A percentile compares a stretch with the other conserved stretches of the same genome.
These are phyloP conservation scores for Accipiter cooperii DNA, from an alignment of 2,113 vertebrate species.

Conservation along the genomic window DNA sequence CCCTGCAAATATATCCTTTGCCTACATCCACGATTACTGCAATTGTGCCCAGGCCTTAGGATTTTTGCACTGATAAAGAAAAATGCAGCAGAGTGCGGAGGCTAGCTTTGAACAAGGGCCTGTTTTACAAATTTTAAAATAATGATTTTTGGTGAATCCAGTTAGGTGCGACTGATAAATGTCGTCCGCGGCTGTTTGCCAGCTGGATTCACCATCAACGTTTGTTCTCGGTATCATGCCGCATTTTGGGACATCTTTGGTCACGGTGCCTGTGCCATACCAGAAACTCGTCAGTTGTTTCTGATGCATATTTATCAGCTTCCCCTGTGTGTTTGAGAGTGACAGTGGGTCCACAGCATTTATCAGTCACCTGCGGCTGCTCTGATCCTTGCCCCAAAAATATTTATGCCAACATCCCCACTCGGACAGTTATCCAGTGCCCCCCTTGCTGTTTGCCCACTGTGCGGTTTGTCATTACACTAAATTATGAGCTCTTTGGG, in stretches of 20 bases:
- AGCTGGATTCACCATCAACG: fast-evolving
- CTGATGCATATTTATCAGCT: not conserved
- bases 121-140: no score
- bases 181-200: not conserved
- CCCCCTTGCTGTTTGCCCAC: not conserved
- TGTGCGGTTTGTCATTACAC: fast-evolving
- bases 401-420: no score
- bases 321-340: not conserved
- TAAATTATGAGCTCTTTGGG: not conserved
- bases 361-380: not conserved
- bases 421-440: fast-evolving
- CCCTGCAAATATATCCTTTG: not conserved
- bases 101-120: not conserved
- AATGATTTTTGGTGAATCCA: not conserved
- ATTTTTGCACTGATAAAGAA: not conserved
- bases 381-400: not conserved
- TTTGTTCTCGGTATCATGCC: not conserved
- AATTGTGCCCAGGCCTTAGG: not conserved
- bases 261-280: not conserved
- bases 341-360: not conserved
- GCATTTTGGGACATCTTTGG: not conserved
- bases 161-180: not conserved
- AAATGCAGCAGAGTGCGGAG: not conserved
- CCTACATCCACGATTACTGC: not conserved
- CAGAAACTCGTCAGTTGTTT: not conserved